A percentile compares a stretch with the other conserved stretches of the same genome.
These are phyloP conservation scores for Amphiprion clarkii DNA, from an alignment of 2,797 vertebrate genomes.

Conservation along the genomic window DNA sequence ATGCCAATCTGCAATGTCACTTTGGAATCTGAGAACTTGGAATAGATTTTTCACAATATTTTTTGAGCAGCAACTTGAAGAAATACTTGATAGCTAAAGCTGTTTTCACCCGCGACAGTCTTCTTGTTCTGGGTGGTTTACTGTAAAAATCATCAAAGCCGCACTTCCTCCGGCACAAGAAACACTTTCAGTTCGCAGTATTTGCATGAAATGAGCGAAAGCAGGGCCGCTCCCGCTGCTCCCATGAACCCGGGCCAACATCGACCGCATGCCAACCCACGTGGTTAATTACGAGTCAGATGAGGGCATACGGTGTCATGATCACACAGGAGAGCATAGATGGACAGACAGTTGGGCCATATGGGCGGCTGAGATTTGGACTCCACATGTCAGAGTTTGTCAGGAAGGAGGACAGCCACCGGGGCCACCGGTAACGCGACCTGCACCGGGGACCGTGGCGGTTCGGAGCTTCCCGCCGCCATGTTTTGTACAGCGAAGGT, in stretches of 20 bases:
- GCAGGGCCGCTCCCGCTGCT: slow-evolving; percentile 49
- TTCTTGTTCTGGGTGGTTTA: too few species aligned
- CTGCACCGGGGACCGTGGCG: slow-evolving; percentile 20
- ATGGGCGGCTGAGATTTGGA: slow-evolving; percentile 67
- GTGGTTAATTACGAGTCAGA: slow-evolving; percentile 73
- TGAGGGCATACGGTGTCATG: slow-evolving; percentile 61
- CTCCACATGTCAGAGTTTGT: slow-evolving; percentile 42
- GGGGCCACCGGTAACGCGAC: slow-evolving; percentile 7
- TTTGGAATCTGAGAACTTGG: too few species aligned
- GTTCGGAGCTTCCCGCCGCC: slow-evolving; percentile 47
- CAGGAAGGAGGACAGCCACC: slow-evolving; percentile 23
- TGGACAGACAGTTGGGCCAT: slow-evolving; percentile 63
- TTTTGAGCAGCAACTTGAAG: too few species aligned
- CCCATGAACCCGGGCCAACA: slow-evolving; percentile 67
- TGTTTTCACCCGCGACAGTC: too few species aligned
- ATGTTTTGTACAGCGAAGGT: slow-evolving; percentile 81
- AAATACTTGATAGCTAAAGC: too few species aligned
- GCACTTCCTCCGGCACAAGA: background rate
- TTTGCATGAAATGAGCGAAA: background rate
- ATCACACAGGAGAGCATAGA: slow-evolving; percentile 51
- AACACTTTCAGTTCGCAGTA: background rate
- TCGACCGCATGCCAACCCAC: slow-evolving; percentile 60
- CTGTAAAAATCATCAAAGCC: background rate
- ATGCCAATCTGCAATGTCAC: too few species aligned
- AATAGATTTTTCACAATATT: too few species aligned